Percentiles rank a stretch among this genome's conserved stretches.
Evolutionary conservation across 1,140 invertebrate species (phyloP).

Genomic region (Arion vulgaris): DNA sequence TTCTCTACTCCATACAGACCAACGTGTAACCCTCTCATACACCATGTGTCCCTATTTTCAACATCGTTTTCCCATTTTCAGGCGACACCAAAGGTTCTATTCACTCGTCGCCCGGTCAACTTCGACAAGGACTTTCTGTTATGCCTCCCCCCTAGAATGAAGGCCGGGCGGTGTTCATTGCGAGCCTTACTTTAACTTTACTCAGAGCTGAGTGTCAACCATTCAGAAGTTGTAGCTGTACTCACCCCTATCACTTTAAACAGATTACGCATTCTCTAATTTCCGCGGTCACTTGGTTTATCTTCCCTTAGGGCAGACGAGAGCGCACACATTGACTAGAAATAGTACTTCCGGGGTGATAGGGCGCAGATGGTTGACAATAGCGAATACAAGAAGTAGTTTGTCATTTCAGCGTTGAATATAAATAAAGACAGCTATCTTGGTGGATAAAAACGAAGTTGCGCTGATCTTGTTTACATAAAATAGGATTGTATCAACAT

Average conservation of each 20-base stretch:
- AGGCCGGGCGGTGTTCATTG: not conserved
- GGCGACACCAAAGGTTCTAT: not conserved
- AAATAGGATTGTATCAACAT: too few relatives aligned
- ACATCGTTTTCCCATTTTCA: slow-evolving; percentile 4
- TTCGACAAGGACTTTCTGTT: not conserved
- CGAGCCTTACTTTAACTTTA: not conserved
- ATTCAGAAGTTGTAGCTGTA: not conserved
- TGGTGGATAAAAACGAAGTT: too few relatives aligned
- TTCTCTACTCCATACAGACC: not conserved
- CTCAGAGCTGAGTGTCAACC: slow-evolving; percentile 5
- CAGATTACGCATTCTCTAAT: not conserved
- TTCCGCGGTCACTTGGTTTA: not conserved
- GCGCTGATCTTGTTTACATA: too few relatives aligned
- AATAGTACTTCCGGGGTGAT: not conserved
- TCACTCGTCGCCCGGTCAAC: not conserved
- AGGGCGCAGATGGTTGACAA: not conserved
- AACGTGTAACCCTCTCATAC: not conserved
- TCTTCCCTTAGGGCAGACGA: slow-evolving; percentile 10
- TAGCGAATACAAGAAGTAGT: not conserved
- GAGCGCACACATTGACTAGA: not conserved
- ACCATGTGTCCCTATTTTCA: not conserved
- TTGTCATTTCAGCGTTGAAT: not conserved
- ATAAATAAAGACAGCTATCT: not conserved
- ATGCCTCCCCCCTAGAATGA: not conserved
- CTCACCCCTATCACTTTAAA: slow-evolving; percentile 13